These are phyloP conservation scores for Epistrophella euchroma DNA, from an alignment of 2,888 invertebrate genomes.

Conservation along the genomic window DNA sequence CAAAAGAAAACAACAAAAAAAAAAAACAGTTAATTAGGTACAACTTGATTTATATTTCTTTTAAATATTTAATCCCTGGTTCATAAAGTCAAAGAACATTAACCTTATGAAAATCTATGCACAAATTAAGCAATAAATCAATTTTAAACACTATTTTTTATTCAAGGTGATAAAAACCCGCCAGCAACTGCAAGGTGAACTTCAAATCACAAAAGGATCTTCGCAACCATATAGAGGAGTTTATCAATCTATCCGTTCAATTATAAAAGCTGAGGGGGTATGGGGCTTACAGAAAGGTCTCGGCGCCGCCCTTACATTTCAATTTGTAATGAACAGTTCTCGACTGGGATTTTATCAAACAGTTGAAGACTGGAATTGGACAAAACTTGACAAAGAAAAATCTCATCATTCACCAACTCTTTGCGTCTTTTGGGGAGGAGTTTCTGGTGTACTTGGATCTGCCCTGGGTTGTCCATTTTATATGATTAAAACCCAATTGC, in stretches of 20 bases:
- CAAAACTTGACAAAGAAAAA: slow-evolving; percentile 78
- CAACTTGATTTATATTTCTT: too few relatives aligned
- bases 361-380: slow-evolving; percentile 86
- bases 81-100: too few relatives aligned
- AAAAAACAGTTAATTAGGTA: too few relatives aligned
- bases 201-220: slow-evolving; percentile 86
- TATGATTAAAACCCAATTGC: slow-evolving; percentile 93
- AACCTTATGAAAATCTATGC: too few relatives aligned
- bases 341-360: slow-evolving; percentile 88
- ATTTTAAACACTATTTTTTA: not conserved
- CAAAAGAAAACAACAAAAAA: too few relatives aligned
- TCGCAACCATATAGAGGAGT: slow-evolving; percentile 88
- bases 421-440: slow-evolving; percentile 79
- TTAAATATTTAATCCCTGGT: too few relatives aligned
- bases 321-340: slow-evolving; percentile 85
- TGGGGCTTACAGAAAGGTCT: slow-evolving; percentile 91
- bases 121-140: too few relatives aligned
- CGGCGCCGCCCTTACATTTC: slow-evolving; percentile 93
- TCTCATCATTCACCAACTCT: slow-evolving; percentile 71
- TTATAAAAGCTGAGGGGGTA: slow-evolving; percentile 91
- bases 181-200: slow-evolving; percentile 94
- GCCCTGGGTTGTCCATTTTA: slow-evolving; percentile 90
- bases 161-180: slow-evolving; percentile 88
- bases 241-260: slow-evolving; percentile 91
- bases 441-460: slow-evolving; percentile 89